These are phyloP conservation scores for Branchellion lobata DNA, from an alignment of 2,888 invertebrate genomes.

Conservation along the genomic window DNA sequence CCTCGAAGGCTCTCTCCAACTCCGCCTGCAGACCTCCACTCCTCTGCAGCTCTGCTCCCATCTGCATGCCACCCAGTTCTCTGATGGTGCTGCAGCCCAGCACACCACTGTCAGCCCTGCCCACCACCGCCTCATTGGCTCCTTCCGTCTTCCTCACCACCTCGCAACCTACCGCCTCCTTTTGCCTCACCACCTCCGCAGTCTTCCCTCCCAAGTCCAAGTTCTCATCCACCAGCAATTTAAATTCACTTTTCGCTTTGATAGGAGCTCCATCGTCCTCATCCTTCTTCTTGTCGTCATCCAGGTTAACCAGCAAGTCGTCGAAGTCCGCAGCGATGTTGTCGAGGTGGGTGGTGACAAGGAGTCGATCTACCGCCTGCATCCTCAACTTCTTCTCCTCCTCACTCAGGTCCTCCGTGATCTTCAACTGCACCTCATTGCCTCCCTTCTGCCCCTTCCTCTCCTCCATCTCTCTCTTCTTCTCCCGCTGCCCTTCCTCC, in stretches of 20 bases:
- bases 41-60: too few relatives aligned
- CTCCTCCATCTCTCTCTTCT: constrained; percentile 1
- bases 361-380: background rate
- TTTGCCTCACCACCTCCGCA: background rate
- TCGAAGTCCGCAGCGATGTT: background rate
- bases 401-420: background rate
- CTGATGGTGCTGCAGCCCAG: too few relatives aligned
- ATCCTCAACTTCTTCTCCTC: background rate
- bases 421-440: background rate
- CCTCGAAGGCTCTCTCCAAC: too few relatives aligned
- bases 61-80: too few relatives aligned
- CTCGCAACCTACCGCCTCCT: too few relatives aligned
- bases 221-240: background rate
- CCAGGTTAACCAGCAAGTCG: background rate
- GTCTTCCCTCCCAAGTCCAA: background rate
- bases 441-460: constrained; percentile 13
- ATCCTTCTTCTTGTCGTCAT: background rate
- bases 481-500: constrained; percentile 11
- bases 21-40: too few relatives aligned
- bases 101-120: background rate
- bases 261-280: background rate
- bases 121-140: background rate
- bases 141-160: background rate
- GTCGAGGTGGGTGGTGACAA: background rate
- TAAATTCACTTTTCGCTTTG: constrained; percentile 3